A percentile compares a stretch with the other conserved stretches of the same genome.
Conservation (phyloP, 2,888 invertebrate genomes). For the Bimastos eiseni region DNA sequence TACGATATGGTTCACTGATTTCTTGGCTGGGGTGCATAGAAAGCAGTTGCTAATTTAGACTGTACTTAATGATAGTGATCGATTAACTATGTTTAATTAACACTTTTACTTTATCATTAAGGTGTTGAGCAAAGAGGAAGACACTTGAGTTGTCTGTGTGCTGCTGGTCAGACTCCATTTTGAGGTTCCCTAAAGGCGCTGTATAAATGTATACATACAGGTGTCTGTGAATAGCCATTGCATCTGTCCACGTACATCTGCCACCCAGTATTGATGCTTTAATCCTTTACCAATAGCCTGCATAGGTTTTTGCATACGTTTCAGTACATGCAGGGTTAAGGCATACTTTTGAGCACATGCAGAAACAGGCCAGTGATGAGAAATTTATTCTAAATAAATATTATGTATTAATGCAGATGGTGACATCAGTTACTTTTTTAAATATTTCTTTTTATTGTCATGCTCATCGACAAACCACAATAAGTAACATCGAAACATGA, state of each 20-base stretch:
- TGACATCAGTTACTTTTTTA: neutral
- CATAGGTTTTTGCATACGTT: too few species aligned
- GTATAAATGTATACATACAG: too few species aligned
- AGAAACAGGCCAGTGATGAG: neutral
- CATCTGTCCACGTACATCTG: neutral
- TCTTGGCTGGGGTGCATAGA: neutral
- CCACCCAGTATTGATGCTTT: neutral
- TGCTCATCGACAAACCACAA: too few species aligned
- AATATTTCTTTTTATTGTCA: too few species aligned
- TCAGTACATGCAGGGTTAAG: neutral
- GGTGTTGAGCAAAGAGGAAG: neutral
- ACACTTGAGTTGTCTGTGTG: neutral
- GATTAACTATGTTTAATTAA: too few species aligned
- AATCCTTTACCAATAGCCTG: too few species aligned
- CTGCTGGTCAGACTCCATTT: neutral
- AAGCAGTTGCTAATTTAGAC: neutral
- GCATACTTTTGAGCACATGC: neutral
- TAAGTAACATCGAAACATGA: too few species aligned
- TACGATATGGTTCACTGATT: neutral
- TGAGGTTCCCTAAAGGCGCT: too few species aligned
- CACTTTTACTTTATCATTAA: too few species aligned
- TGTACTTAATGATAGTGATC: too few species aligned
- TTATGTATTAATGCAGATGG: too few species aligned
- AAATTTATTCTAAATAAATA: neutral
- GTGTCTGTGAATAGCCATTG: neutral